Base-by-base conservation (phyloP, 1,140 invertebrate genomes). In the Euwallacea fornicatus region DNA sequence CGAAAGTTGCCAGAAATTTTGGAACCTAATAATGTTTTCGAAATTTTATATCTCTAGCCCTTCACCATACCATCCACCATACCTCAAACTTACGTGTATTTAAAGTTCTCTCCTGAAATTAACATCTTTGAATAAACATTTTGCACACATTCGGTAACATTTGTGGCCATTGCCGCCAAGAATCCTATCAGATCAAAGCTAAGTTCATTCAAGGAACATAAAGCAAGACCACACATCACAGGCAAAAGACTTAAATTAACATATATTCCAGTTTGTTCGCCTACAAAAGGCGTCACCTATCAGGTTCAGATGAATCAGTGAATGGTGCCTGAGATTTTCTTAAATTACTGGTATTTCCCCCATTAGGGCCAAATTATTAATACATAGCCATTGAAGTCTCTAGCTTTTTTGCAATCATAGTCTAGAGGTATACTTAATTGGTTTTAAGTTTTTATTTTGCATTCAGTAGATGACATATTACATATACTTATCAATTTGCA, bases 61-160 rank as follows among this genome's bases (percentile, higher is more conserved):
- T 50, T 6, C 3, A 50, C 13, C 9, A 50, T 50, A 50, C 13
- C 9, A 11, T n/a, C n/a, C n/a, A n/a, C n/a, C n/a, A n/a, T n/a
- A 50, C 6, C 7, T 11, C 46, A 50, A 33, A 88, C 89, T 88
- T 85, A 93, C 91, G 89, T 92, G 77, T 91, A 93, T 82, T 87
- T 90, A 79, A 91, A 92, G 78, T 89, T 88, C 77, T 92, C 90
- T 60, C 89, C 90, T 81, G 90, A 92, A 63, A 94, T 90, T 13
- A 93, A 83, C 85, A 92, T 88, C 83, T 94, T 94, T 2, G 91
- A 93, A 82, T 91, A 92, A 66, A 94, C 92, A 85, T 93, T 94
- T 83, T 94, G 92, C 78, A 93, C 84, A 83, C 92, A 94, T 83
- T 95, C 93, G 41, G 91, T 92, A 53, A 94, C 80, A 84, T 95